Base-by-base conservation (phyloP, 2,113 vertebrate genomes). In the Dipodomys ordii region DNA sequence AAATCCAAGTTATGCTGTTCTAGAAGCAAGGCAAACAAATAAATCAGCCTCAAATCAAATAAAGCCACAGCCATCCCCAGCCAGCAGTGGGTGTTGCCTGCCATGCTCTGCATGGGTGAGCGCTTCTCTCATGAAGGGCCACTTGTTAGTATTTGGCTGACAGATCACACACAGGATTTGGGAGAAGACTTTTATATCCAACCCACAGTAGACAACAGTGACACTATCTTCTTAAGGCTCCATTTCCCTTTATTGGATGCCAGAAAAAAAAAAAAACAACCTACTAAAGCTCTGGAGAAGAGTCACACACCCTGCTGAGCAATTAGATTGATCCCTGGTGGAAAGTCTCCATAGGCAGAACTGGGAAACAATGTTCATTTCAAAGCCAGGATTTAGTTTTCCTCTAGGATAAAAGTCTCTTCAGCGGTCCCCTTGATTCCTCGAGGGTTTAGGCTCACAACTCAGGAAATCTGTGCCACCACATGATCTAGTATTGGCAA, bases 11-110 rank as follows among this genome's bases (percentile, higher is more conserved):
- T 83, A 94, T 60, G 91, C 92, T 95, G 90, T 79, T 96, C 93
- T 92, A 93, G 95, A 97, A 95, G 84, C 86, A 93, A 91, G 84
- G 78, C 77, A 97, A 97, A 97, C 96, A 97, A 96, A 97, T 95
- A 97, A 96, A 97, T 97, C 96, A 97, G 92, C 83, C 78, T 92
- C 88, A 95, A 96, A 96, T 96, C 96, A 96, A 97, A 97, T 91
- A 82, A 95, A 97, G 86, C 84, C 83, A 71, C 65, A 92, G 86
- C 88, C 65, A 72, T 76, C 82, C 80, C 80, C 11, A 25, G 77
- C 80, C 72, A 83, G 94, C 77, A 73, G 87, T 91, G 83, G 90
- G 94, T 95, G 84, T 92, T 85, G 90, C 89, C 85, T 92, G 80
- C 93, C 91, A 92, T 3, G n/a, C 72, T 95, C 91, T 96, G 95